Evolutionary conservation across 2,888 invertebrate genomes (phyloP), one percentile per base, ranked within the genome.

Genomic region (Lasioglossum figueresi): DNA sequence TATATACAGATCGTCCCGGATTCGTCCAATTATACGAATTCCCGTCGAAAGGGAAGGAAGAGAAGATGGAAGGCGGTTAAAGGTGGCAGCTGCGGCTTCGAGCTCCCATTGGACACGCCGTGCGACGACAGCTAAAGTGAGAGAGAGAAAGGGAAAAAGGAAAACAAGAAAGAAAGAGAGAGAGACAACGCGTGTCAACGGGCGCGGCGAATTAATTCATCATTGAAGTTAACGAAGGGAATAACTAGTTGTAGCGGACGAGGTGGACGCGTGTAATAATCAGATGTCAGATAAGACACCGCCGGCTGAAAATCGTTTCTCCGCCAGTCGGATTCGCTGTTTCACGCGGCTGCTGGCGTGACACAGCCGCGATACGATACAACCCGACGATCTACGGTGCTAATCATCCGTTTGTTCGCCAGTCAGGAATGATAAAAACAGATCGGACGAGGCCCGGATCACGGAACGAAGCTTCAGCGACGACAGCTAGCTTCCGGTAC

Each of bases 221-320:
- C 88, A 85, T 88, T 85, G 88, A 83, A 86, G 84, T 81, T 89
- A 89, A 90, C 90, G 89, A 90, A 90, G 84, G 84, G 84, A 86
- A 85, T 87, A 86, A 90, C 87, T 83, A 84, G 87, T 82, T 81
- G 80, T 71, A 88, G 77, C 88, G 89, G 81, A 89, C 68, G 85
- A 88, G 84, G 88, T 82, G 87, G 88, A 90, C 87, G 90, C 68
- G 89, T 80, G 83, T 83, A 90, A 90, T 89, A 88, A 89, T 76
- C 80, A 86, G 90, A 90, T 89, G 88, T 82, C 84, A 84, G 90
- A 90, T 89, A 90, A 87, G 87, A 80, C 73, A 79, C 75, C 75
- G 80, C 85, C 84, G 85, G 79, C 48, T 82, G 87, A 84, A 90
- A 90, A 90, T 89, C 89, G 82, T 84, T 86, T 82, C 85, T 66